These are phyloP conservation scores for Hemicentrotus pulcherrimus DNA, from an alignment of 35 echinoderm and acorn worm genomes.

Conservation along the genomic window DNA sequence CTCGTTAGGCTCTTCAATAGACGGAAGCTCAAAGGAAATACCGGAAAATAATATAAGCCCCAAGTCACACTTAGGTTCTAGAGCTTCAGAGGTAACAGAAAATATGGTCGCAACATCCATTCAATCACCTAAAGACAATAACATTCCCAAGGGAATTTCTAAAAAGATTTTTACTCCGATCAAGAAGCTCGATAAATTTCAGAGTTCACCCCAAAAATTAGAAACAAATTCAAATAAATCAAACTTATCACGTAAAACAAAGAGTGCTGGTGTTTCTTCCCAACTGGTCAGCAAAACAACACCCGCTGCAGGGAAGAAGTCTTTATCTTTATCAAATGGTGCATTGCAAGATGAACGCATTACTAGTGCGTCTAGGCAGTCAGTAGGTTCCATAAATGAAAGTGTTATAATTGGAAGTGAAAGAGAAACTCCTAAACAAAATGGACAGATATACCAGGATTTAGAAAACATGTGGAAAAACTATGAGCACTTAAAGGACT, in stretches of 20 bases:
- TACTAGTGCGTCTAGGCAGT: background rate
- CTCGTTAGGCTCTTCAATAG: background rate
- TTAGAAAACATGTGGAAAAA: background rate
- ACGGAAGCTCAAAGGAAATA: background rate
- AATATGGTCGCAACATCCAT: background rate
- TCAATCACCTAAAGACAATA: background rate
- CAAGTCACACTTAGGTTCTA: background rate
- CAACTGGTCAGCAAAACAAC: background rate
- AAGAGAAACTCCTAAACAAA: background rate
- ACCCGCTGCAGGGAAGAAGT: background rate
- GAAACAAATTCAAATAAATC: background rate
- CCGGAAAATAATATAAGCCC: background rate
- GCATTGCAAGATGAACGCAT: background rate
- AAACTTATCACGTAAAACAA: background rate
- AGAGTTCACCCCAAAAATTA: background rate
- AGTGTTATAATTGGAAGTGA: background rate
- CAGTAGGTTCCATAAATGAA: background rate
- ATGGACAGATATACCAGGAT: background rate
- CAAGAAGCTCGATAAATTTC: background rate
- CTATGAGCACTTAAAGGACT: background rate
- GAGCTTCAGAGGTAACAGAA: background rate
- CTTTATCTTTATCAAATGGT: background rate
- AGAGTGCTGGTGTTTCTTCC: background rate
- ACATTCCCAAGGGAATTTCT: background rate
- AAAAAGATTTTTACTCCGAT: background rate